Percentiles rank a stretch among this genome's conserved stretches.
These are phyloP conservation scores for Temnopleurus reevesii DNA, from an alignment of 53 echinoderm and acorn worm species.

Conservation along the genomic window DNA sequence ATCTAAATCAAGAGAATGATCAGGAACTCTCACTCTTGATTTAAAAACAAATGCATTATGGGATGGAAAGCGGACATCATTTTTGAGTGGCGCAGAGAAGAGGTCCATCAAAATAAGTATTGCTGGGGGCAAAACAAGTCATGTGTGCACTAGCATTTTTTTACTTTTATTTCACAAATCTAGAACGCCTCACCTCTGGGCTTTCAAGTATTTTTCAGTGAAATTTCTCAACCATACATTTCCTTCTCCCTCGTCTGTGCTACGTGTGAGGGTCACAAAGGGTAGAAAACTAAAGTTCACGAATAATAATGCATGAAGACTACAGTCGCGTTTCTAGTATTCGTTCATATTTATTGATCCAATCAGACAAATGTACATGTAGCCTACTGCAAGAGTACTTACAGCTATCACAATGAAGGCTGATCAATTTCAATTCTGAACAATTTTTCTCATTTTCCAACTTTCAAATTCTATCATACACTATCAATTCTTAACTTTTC, in stretches of 20 bases:
- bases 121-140: constrained; percentile 31
- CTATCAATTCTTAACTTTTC: too few relatives aligned
- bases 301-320: too few relatives aligned
- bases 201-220: constrained; percentile 1
- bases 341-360: too few relatives aligned
- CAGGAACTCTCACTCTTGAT: constrained; percentile 22
- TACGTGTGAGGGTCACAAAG: constrained; percentile 25
- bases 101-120: constrained; percentile 38
- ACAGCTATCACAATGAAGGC: too few relatives aligned
- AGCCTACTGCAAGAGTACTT: too few relatives aligned
- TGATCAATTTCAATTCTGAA: too few relatives aligned
- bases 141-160: constrained; percentile 40
- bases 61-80: constrained; percentile 23
- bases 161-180: too few relatives aligned
- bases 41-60: constrained; percentile 9
- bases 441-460: too few relatives aligned
- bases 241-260: not conserved
- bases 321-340: too few relatives aligned
- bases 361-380: too few relatives aligned
- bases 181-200: constrained; percentile 20
- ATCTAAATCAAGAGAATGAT: not conserved
- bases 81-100: constrained; percentile 27
- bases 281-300: too few relatives aligned
- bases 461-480: too few relatives aligned
- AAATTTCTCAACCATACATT: constrained; percentile 11